A percentile compares a stretch with the other conserved stretches of the same genome.
Evolutionary conservation across 2,113 vertebrate species (phyloP).

Genomic region (Scytalopus superciliaris): DNA sequence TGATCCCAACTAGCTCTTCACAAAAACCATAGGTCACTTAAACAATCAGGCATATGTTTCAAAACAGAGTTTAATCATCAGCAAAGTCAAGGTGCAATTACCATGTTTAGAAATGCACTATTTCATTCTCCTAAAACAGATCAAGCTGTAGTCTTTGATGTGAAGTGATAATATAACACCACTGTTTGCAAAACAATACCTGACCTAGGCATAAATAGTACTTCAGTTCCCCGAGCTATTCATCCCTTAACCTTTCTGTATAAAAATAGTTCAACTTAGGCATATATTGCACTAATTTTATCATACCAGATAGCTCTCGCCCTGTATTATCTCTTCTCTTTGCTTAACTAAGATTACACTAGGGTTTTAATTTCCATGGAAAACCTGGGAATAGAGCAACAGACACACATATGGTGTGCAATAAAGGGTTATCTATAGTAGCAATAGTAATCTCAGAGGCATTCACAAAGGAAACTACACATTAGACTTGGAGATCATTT

Average conservation of each 20-base stretch:
- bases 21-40: conserved; percentile 45
- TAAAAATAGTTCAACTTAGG: conserved; percentile 62
- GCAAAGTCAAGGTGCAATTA: conserved; percentile 30
- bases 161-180: conserved; percentile 1
- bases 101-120: conserved; percentile 11
- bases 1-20: conserved; percentile 5
- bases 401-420: conserved; percentile 62
- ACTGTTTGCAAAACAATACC: conserved; percentile 23
- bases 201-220: conserved; percentile 49
- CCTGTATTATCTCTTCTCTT: conserved; percentile 28
- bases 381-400: conserved; percentile 52
- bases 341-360: conserved; percentile 54
- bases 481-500: conserved; percentile 83
- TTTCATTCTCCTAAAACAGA: neutral
- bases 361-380: conserved; percentile 48
- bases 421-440: conserved; percentile 47
- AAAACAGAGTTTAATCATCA: conserved; percentile 37
- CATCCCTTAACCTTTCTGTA: conserved; percentile 38
- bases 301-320: conserved; percentile 12
- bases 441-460: conserved; percentile 43
- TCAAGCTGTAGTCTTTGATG: conserved; percentile 3
- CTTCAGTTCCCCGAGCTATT: conserved; percentile 44
- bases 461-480: conserved; percentile 62
- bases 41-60: conserved; percentile 26
- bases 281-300: conserved; percentile 65